Percentiles rank a stretch among this genome's conserved stretches.
Conservation (phyloP, 1,140 invertebrate genomes). For the Delia radicum region DNA sequence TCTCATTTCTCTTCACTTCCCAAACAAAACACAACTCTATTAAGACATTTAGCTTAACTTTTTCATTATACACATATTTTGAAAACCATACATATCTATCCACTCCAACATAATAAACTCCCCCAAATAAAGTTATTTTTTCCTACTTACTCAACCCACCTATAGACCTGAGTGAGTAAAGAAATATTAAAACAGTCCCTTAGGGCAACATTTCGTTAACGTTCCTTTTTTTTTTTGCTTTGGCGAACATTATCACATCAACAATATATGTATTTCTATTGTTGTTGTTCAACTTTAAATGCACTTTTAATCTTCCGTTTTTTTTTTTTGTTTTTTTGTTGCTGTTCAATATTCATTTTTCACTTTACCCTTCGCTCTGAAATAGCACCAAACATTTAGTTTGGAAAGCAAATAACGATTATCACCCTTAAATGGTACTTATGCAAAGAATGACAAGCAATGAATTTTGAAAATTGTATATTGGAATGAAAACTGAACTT, state of each 20-base stretch:
- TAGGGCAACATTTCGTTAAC: constrained; percentile 9
- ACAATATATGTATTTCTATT: not conserved
- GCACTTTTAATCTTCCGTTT: constrained; percentile 51
- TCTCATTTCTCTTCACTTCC: not conserved
- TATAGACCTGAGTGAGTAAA: not conserved
- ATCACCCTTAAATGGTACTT: constrained; percentile 56
- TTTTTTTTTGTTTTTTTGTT: not conserved
- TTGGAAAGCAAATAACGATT: constrained; percentile 37
- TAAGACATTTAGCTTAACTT: constrained; percentile 7
- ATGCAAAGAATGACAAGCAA: constrained; percentile 13
- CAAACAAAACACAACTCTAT: not conserved
- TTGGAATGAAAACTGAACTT: constrained; percentile 56
- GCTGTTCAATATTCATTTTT: not conserved
- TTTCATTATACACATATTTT: not conserved
- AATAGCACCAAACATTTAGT: not conserved
- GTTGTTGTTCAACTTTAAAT: constrained; percentile 35
- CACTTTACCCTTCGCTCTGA: not conserved
- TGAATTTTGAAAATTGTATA: constrained; percentile 50
- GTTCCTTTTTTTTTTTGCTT: not conserved
- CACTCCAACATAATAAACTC: not conserved
- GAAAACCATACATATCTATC: not conserved
- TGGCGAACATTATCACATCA: not conserved
- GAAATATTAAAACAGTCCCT: constrained; percentile 16
- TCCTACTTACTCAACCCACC: not conserved
- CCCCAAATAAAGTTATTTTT: not conserved